Evolutionary conservation across 2,797 vertebrate genomes (phyloP), one percentile per base, ranked within the genome.

Genomic region (Phalanger gymnotis): DNA sequence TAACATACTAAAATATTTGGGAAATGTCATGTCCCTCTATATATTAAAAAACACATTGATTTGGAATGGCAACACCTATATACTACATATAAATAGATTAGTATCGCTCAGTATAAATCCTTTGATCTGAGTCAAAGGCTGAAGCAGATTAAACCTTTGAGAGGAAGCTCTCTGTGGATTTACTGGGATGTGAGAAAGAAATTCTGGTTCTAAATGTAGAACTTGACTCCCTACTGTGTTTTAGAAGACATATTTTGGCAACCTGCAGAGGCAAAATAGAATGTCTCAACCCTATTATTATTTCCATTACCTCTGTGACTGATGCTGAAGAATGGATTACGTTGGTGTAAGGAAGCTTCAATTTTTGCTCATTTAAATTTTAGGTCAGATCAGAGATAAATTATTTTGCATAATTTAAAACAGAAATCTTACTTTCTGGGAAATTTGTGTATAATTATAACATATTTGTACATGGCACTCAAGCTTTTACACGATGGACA

Each of bases 81-180:
- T 81, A 19, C n/a, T 81, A 25, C 2, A 81, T 81, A 40, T 81
- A 40, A 81, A 47, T 47, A 47, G 27, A 11, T 47, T 10, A 27
- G n/a, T 22, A 47, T 87, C 19, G 27, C 40, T 91, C 31, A 87
- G 53, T n/a, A 93, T 93, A 94, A 25, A 93, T 51, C 90, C 90
- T 95, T n/a, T 95, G 53, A 95, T 9, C 22, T 94, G 95, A 94
- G 30, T 90, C 53, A 96, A 93, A 90, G 7, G 0, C 28, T 66
- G 51, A 1, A 25, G 89, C 90, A 57, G 92, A 22, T 91, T 55
- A 9, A 92, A 94, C 25, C 0, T 14, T 53, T 19, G 40, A 51
- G 92, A 94, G 10, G 14, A 93, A 61, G 4, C 0, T 11, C 93
- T 95, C 94, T 92, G 11, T 90, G 30, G 51, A 93, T 91, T 91